Conservation (phyloP, 2,888 invertebrate genomes). For the Anorthoa munda region DNA sequence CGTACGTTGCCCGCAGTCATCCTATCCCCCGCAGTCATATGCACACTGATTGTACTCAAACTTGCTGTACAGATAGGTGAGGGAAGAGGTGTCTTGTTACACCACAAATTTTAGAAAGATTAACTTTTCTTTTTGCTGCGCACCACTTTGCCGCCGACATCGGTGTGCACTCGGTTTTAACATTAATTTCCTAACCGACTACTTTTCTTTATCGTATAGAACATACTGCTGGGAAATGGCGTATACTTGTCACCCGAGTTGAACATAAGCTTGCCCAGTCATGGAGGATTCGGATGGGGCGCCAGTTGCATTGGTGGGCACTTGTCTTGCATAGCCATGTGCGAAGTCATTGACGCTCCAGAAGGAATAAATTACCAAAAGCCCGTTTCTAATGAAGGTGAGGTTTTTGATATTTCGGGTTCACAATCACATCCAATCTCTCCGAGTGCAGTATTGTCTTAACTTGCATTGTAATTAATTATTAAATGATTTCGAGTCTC, state of each 20-base stretch:
- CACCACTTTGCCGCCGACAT: neutral
- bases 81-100: neutral
- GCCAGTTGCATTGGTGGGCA: slow-evolving; percentile 94
- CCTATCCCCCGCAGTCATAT: neutral
- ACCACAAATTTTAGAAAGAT: neutral
- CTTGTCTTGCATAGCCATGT: slow-evolving; percentile 94
- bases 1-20: neutral
- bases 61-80: neutral
- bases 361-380: slow-evolving; percentile 91
- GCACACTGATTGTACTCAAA: neutral
- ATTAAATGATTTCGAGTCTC: slow-evolving; percentile 13
- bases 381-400: slow-evolving; percentile 83
- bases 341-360: slow-evolving; percentile 95
- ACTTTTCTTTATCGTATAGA: slow-evolving; percentile 80
- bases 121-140: neutral
- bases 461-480: slow-evolving; percentile 3
- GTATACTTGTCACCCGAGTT: slow-evolving; percentile 95
- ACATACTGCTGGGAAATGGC: slow-evolving; percentile 93
- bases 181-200: neutral
- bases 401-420: neutral
- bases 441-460: slow-evolving; percentile 4
- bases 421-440: neutral
- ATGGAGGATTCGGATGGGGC: slow-evolving; percentile 94
- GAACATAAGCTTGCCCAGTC: slow-evolving; percentile 93
- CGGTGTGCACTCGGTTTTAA: neutral